Evolutionary conservation across 2,888 invertebrate species (phyloP), one percentile per base, ranked within the genome.

Genomic region (Crioceris asparagi): DNA sequence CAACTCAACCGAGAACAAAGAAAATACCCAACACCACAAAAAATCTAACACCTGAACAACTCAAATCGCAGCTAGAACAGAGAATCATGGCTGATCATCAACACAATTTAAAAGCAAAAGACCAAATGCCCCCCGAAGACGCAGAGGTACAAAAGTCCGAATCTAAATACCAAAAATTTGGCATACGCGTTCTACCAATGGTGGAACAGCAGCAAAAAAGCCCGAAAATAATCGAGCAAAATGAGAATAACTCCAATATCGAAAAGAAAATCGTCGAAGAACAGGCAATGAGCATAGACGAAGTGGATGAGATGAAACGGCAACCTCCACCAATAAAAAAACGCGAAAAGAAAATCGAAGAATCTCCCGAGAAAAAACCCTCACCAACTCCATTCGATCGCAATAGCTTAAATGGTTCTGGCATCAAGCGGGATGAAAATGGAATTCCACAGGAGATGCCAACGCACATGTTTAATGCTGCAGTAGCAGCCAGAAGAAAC

Each of bases 381-480:
- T 44, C 23, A 32, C 47, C 32, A 15, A 38, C 37, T 19, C n/a
- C n/a, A n/a, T 58, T 61, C 40, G 55, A 63, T 29, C 64, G 74
- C 49, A 56, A 53, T 35, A 70, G 69, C 45, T 51, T 72, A 1
- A 73, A 70, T 50, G 71, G 70, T 25, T 74, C 75, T 37, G 74
- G 75, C 21, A 75, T 77, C 17, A 73, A 69, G 55, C 56, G 76
- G 48, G 71, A 73, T 49, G 64, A 69, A 45, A 68, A 74, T 51
- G 70, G 76, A 18, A 72, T 81, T 50, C 80, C 80, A 32, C 74
- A 79, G 52, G 81, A 82, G 53, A 68, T 82, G 46, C 81, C 82
- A 3, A 72, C 72, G 39, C 79, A 79, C 46, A 80, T 83, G 66
- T 65, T 79, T 40, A 77, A 80, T 35, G 83, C 83, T 1, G 83